These are phyloP conservation scores for Pandemis heparana DNA, from an alignment of 2,888 invertebrate species.

Conservation along the genomic window DNA sequence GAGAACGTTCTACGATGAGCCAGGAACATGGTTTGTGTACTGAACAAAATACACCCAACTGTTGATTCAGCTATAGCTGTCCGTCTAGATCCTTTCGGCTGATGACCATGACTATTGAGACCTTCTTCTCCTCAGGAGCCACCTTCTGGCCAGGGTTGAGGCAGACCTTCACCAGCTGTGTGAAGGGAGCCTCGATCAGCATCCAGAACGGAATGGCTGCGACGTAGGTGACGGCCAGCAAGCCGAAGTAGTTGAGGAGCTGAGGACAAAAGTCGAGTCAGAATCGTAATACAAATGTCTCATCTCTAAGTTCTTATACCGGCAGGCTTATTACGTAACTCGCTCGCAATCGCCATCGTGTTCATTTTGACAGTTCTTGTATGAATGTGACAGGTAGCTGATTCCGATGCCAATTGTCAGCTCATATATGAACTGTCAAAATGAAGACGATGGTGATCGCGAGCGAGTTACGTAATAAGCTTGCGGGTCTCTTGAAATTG, in stretches of 20 bases:
- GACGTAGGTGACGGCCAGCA: slow-evolving; percentile 44
- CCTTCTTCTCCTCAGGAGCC: neutral
- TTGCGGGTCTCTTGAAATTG: no score
- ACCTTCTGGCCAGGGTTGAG: slow-evolving; percentile 10
- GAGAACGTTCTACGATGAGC: no score
- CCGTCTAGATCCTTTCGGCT: neutral
- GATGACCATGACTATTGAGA: neutral
- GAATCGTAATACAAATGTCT: neutral
- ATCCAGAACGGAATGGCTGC: slow-evolving; percentile 51
- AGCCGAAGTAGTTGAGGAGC: slow-evolving; percentile 45
- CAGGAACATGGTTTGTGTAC: no score
- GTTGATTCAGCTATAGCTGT: neutral
- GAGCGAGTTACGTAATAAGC: no score
- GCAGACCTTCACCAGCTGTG: slow-evolving; percentile 40
- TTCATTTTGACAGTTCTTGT: no score
- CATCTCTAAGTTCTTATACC: no score
- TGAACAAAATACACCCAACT: neutral
- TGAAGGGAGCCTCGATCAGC: slow-evolving; percentile 53
- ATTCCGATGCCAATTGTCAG: no score
- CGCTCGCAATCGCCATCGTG: no score
- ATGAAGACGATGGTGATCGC: no score
- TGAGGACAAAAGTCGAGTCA: slow-evolving; percentile 26
- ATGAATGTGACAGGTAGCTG: no score
- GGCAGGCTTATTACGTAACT: no score
- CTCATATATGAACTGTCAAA: no score